phyloP scores from a whole-genome alignment of 2,797 vertebrate genomes.

The Sylvilagus floridanus region DNA sequence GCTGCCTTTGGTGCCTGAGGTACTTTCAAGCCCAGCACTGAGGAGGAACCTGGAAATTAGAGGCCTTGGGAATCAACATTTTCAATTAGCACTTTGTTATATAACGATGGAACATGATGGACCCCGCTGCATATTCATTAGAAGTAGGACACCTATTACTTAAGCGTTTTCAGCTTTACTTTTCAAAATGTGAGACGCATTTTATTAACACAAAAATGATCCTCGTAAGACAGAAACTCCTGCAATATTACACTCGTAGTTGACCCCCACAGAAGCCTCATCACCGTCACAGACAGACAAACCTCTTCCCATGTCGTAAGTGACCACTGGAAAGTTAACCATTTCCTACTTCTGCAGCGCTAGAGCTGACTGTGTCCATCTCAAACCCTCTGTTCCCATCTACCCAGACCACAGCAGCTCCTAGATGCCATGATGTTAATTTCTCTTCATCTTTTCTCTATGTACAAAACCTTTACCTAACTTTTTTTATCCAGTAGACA shows the following conservation, averaged over 20 bases:
- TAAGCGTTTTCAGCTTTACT: background rate
- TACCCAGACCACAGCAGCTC: background rate
- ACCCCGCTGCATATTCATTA: background rate
- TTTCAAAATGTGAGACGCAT: slow-evolving; percentile 12
- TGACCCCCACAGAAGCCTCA: background rate
- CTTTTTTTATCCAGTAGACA: background rate
- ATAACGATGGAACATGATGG: background rate
- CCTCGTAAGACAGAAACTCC: background rate
- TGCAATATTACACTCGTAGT: background rate
- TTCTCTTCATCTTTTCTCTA: slow-evolving; percentile 1
- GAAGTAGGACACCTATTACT: background rate
- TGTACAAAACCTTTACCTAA: background rate
- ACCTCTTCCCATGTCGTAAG: background rate
- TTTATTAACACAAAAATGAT: background rate
- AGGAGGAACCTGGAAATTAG: background rate
- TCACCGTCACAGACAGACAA: background rate
- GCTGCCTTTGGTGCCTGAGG: background rate
- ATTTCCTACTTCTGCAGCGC: background rate
- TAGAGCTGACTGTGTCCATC: background rate
- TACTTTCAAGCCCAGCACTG: background rate
- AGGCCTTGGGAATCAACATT: background rate
- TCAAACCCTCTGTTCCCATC: background rate
- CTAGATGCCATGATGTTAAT: background rate
- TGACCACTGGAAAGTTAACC: background rate
- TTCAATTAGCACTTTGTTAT: background rate